Evolutionary conservation across 2,888 invertebrate genomes (phyloP).

Genomic region (Anthoptus insignis): DNA sequence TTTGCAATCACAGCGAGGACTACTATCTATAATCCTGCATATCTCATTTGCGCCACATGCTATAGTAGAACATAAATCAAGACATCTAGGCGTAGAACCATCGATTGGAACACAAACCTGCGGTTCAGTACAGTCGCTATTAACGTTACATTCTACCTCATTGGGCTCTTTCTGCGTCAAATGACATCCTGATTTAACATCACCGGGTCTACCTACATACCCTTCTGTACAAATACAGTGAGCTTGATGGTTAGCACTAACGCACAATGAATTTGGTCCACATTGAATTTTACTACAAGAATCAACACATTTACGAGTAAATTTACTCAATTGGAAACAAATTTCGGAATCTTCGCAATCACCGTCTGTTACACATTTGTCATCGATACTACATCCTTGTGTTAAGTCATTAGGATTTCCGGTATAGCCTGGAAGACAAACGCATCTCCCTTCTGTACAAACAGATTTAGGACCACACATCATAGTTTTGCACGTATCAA

Average conservation of each 20-base stretch:
- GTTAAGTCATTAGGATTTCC: conserved; percentile 91
- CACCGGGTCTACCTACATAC: conserved; percentile 93
- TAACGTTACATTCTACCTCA: conserved; percentile 88
- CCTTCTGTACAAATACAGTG: conserved; percentile 95
- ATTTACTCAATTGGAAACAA: conserved; percentile 94
- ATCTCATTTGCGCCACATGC: conserved; percentile 94
- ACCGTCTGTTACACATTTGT: conserved; percentile 93
- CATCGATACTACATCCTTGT: conserved; percentile 91
- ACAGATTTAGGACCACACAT: conserved; percentile 94
- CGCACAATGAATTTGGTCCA: conserved; percentile 96
- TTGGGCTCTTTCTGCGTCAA: conserved; percentile 87
- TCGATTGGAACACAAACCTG: conserved; percentile 90
- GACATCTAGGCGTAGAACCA: conserved; percentile 89
- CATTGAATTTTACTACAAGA: conserved; percentile 96
- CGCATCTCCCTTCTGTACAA: conserved; percentile 93
- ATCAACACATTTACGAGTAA: conserved; percentile 93
- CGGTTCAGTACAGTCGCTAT: conserved; percentile 91
- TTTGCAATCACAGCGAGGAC: conserved; percentile 93
- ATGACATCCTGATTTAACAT: conserved; percentile 93
- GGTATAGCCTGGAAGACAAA: conserved; percentile 92
- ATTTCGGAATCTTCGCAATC: conserved; percentile 95
- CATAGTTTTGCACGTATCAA: conserved; percentile 92
- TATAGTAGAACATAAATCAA: conserved; percentile 93
- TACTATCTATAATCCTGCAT: conserved; percentile 90
- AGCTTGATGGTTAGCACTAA: conserved; percentile 94